Evolutionary conservation across 2,113 vertebrate species (phyloP), one percentile per base, ranked within the genome.

Genomic region (Casuarius casuarius): DNA sequence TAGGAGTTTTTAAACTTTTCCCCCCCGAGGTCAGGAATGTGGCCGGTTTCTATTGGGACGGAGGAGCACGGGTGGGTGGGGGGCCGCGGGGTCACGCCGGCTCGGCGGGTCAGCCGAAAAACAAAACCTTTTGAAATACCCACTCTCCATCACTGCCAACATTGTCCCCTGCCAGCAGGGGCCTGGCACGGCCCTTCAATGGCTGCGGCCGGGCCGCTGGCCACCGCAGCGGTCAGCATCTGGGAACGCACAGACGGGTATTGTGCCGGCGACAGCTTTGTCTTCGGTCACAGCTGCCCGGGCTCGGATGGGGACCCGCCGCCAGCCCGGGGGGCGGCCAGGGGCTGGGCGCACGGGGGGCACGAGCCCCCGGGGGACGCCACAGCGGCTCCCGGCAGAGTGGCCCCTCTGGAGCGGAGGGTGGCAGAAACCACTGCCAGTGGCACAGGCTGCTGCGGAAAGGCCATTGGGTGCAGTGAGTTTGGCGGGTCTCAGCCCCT

Each of bases 121-220:
- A 98, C 97, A 98, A 98, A 98, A 98, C 97, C 97, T 97, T 98
- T 98, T 98, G 98, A 98, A 98, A 98, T 97, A 97, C 95, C 97
- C 98, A 98, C 98, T 98, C 98, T 98, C 98, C 98, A 98, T 98
- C 98, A 98, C 98, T 98, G 98, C 98, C 97, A 98, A 98, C 97
- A 98, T 98, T 98, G 98, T 98, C 97, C 97, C 92, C 97, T 98
- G 98, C 98, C 98, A 98, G 97, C 98, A 95, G 98, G 98, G 97
- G 98, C 98, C 98, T 98, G 98, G 98, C 98, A 98, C 98, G 76
- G 97, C 97, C 98, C 98, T 94, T 97, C 95, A 90, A 97, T 96
- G 97, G 97, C 98, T 98, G 96, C 95, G 97, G 95, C 97, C 97
- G 82, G 91, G 98, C 97, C 97, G 75, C 98, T 98, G 98, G 97